These are phyloP conservation scores for Pampus argenteus DNA, from an alignment of 2,797 vertebrate genomes.

Conservation along the genomic window DNA sequence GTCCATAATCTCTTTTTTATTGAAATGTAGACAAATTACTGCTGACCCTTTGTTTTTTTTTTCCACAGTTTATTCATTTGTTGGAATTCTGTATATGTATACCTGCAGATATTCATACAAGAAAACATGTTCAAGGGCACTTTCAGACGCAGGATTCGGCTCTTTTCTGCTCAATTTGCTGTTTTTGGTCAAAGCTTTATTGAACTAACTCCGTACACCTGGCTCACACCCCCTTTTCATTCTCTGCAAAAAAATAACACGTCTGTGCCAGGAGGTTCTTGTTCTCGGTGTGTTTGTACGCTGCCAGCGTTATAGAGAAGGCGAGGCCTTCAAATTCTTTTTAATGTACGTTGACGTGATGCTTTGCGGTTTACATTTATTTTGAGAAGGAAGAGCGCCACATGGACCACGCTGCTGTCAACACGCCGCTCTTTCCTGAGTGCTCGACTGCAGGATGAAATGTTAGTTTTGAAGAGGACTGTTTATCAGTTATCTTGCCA, in stretches of 20 bases:
- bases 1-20: constrained; percentile 59
- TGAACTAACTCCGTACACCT: constrained; percentile 65
- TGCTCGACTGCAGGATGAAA: constrained; percentile 22
- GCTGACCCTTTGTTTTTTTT: constrained; percentile 51
- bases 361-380: constrained; percentile 67
- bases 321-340: constrained; percentile 51
- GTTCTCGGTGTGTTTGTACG: constrained; percentile 30
- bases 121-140: constrained; percentile 34
- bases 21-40: constrained; percentile 43
- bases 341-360: constrained; percentile 53
- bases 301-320: constrained; percentile 26
- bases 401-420: constrained; percentile 53
- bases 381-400: constrained; percentile 66
- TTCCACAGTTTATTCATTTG: constrained; percentile 45
- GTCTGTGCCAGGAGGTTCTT: constrained; percentile 61
- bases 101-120: constrained; percentile 39
- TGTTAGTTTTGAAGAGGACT: constrained; percentile 35
- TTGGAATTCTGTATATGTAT: constrained; percentile 35
- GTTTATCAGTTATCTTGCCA: constrained; percentile 45
- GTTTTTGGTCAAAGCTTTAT: constrained; percentile 74
- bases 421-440: constrained; percentile 45
- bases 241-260: constrained; percentile 69
- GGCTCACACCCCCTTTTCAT: constrained; percentile 64
- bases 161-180: constrained; percentile 64
- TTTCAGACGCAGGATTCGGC: constrained; percentile 49